phyloP scores from a whole-genome alignment of 2,113 vertebrate species.

The Tor tambroides region DNA sequence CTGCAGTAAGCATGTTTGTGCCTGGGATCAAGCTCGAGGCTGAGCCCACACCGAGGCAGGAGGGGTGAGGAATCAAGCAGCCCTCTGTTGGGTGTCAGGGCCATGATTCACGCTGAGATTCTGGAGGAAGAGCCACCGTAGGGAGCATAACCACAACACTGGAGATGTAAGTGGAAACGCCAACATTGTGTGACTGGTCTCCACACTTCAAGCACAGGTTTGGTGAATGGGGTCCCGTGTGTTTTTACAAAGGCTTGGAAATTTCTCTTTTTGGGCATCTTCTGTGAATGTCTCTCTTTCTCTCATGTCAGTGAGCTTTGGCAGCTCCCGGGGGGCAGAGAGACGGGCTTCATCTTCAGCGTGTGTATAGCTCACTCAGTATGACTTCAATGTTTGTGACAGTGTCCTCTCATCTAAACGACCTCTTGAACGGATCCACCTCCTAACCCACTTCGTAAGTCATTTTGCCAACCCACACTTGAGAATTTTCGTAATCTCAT shows the following conservation, averaged over 20 bases:
- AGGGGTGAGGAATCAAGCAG: constrained; percentile 29
- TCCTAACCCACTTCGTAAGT: not conserved
- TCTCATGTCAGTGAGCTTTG: constrained; percentile 23
- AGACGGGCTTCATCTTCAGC: not conserved
- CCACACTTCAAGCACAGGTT: constrained; percentile 29
- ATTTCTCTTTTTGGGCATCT: constrained; percentile 16
- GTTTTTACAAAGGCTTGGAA: constrained; percentile 8
- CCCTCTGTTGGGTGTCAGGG: constrained; percentile 19
- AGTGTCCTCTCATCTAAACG: not conserved
- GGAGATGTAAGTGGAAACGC: constrained; percentile 2
- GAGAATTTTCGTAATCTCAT: not conserved
- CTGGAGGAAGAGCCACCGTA: not conserved
- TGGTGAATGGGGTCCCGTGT: constrained; percentile 3
- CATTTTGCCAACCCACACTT: constrained; percentile 15
- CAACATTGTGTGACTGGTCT: constrained; percentile 4
- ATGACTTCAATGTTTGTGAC: constrained; percentile 15
- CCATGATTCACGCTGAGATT: constrained; percentile 26
- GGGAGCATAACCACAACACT: not conserved
- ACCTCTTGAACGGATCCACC: constrained; percentile 2
- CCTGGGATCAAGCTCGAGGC: constrained; percentile 50
- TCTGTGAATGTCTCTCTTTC: constrained; percentile 16
- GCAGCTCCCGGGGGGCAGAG: constrained; percentile 6
- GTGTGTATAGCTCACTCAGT: not conserved
- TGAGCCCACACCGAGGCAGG: constrained; percentile 17
- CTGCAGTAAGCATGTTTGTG: constrained; percentile 54